Percentiles rank a stretch among this genome's conserved stretches.
phyloP scores from a whole-genome alignment of 2,888 invertebrate genomes.

The Aethes cnicana region DNA sequence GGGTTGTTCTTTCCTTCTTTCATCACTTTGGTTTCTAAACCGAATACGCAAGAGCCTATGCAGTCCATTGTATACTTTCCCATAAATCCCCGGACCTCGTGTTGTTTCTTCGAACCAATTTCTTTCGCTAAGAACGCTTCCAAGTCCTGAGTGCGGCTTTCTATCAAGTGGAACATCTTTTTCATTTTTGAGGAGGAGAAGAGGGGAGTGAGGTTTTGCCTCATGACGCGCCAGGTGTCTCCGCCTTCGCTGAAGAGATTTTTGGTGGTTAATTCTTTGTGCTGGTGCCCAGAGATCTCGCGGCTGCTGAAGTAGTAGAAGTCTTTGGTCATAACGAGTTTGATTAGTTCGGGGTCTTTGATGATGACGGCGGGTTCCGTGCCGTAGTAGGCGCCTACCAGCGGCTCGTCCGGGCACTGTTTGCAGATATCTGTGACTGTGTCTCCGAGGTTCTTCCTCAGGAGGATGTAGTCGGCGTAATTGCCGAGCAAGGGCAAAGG shows the following conservation, averaged over 20 bases:
- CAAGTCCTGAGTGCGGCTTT: slow-evolving; percentile 45
- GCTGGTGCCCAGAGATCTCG: slow-evolving; percentile 47
- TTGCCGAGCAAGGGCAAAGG: slow-evolving; percentile 58
- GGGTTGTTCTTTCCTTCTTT: slow-evolving; percentile 42
- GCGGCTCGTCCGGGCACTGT: slow-evolving; percentile 50
- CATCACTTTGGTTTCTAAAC: slow-evolving; percentile 55
- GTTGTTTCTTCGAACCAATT: slow-evolving; percentile 32
- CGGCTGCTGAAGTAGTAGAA: slow-evolving; percentile 62
- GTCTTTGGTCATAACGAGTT: slow-evolving; percentile 55
- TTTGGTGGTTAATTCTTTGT: slow-evolving; percentile 47
- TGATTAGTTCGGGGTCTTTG: slow-evolving; percentile 56
- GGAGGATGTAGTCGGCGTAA: slow-evolving; percentile 48
- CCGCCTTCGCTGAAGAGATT: slow-evolving; percentile 56
- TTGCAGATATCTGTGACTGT: slow-evolving; percentile 48
- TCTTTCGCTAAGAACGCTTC: slow-evolving; percentile 48
- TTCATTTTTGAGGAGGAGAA: slow-evolving; percentile 65
- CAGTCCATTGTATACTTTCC: slow-evolving; percentile 60
- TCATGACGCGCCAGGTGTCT: slow-evolving; percentile 58
- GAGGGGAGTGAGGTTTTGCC: slow-evolving; percentile 60
- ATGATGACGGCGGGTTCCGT: slow-evolving; percentile 60
- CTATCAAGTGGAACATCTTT: slow-evolving; percentile 62
- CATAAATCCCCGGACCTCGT: slow-evolving; percentile 46
- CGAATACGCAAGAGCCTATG: slow-evolving; percentile 57
- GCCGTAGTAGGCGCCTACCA: slow-evolving; percentile 58
- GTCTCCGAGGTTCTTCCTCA: slow-evolving; percentile 42